Evolutionary conservation across 2,113 vertebrate species (phyloP).

Genomic region (Podarcis cretensis): DNA sequence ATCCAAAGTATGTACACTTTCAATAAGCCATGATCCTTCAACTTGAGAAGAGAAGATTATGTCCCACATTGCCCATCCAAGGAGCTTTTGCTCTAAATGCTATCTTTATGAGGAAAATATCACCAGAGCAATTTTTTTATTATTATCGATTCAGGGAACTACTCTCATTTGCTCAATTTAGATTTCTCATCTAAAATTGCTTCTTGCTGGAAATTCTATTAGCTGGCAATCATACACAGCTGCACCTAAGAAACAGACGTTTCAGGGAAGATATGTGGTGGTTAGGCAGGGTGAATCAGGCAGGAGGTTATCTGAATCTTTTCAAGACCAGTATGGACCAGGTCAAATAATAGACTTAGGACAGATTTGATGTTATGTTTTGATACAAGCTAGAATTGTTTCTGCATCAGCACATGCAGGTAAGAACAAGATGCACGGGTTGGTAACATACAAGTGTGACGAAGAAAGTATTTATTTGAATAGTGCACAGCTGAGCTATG

Average conservation of each 20-base stretch:
- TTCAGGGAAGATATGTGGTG: constrained; percentile 26
- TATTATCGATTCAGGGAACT: constrained; percentile 31
- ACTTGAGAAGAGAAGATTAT: constrained; percentile 36
- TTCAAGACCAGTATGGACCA: neutral
- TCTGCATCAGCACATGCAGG: neutral
- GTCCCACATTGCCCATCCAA: constrained; percentile 5
- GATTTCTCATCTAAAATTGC: constrained; percentile 29
- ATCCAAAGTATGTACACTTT: neutral
- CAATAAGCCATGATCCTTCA: neutral
- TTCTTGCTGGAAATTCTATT: constrained; percentile 26
- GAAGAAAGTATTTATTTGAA: no score
- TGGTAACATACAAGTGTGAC: neutral
- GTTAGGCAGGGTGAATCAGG: neutral
- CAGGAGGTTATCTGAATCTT: neutral
- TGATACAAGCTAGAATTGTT: neutral
- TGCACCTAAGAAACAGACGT: neutral
- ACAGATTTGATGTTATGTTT: neutral
- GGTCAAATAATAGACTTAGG: neutral
- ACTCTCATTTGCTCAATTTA: constrained; percentile 41
- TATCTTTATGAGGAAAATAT: neutral
- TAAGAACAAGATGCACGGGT: neutral
- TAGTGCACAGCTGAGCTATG: no score
- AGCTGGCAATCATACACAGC: neutral
- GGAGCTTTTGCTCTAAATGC: neutral
- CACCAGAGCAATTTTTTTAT: constrained; percentile 31